A percentile compares a stretch with the other conserved stretches of the same genome.
phyloP scores from a whole-genome alignment of 2,113 vertebrate species.

The Tyrannus savana region DNA sequence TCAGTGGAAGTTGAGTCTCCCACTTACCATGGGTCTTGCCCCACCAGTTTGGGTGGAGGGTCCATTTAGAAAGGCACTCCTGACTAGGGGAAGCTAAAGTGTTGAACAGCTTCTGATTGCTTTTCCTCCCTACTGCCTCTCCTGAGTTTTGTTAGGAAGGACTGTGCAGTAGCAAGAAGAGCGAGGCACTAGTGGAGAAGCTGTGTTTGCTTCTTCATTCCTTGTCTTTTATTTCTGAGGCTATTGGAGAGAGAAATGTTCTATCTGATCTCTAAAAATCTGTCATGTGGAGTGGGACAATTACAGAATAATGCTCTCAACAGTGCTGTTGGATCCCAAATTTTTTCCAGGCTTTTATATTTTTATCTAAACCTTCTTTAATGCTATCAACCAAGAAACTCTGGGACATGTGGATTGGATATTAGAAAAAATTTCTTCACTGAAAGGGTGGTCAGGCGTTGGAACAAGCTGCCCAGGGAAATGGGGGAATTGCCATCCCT shows the following conservation, averaged over 20 bases:
- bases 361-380: not conserved
- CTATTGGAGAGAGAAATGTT: not conserved
- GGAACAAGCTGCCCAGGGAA: not conserved
- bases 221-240: not conserved
- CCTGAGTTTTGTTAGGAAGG: not conserved
- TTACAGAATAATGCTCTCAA: not conserved
- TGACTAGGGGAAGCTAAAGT: not conserved
- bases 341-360: not conserved
- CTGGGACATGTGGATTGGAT: not conserved
- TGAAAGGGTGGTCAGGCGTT: not conserved
- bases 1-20: not conserved
- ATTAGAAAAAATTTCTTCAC: not conserved
- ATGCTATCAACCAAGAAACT: not conserved
- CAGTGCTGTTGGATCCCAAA: not conserved
- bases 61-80: not conserved
- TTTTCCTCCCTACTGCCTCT: not conserved
- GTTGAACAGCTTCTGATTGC: not conserved
- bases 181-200: not conserved
- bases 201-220: not conserved
- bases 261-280: not conserved
- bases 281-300: not conserved
- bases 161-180: not conserved
- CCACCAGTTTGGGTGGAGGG: not conserved
- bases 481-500: not conserved
- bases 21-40: fast-evolving